Base-by-base conservation (phyloP, 2,888 invertebrate species). In the Eudasyphora cyanicolor region DNA sequence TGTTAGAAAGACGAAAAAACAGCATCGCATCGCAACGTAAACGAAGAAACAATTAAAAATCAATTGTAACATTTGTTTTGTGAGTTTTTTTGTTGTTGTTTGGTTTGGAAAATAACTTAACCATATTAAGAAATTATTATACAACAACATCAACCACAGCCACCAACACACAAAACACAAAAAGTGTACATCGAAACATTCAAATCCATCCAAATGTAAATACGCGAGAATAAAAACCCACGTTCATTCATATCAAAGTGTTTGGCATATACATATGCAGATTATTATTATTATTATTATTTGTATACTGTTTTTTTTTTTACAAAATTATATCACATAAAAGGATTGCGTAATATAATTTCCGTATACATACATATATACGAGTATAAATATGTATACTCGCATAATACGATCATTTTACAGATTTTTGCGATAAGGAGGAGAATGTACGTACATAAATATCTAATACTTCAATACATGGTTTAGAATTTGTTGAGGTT, bases 61-160 rank as follows among this genome's bases (percentile, higher is more conserved):
- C 73, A 79, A 69, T 76, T 75, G 57, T 57, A 62, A 79, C 29
- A 67, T 32, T 60, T 51, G 67, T n/a, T n/a, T n/a, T n/a, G n/a
- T n/a, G n/a, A n/a, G 38, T 49, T 12, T 79, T 64, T 4, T 27
- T 8, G 8, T 29, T 14, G 29, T 32, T 29, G 0, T 35, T 19
- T 42, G 42, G 42, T 67, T 62, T 24, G 21, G 35, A 70, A 67
- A 75, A 45, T 45, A 29, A 60, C 57, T 38, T 69, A 51, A 54
- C 81, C 81, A 73, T 79, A 84, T 84, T 73, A 73, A 75, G 80
- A 45, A 75, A 54, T 67, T 24, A 67, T 67, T 67, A 67, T 67
- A 38, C 67, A 67, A 67, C 42, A 67, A 24, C 38, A 19, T 14
- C 19, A 21, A 24, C 8, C 27, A 1, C 60, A 60, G 12, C n/a